phyloP scores from a whole-genome alignment of 2,797 vertebrate genomes.

The Benthosema pterotum region DNA sequence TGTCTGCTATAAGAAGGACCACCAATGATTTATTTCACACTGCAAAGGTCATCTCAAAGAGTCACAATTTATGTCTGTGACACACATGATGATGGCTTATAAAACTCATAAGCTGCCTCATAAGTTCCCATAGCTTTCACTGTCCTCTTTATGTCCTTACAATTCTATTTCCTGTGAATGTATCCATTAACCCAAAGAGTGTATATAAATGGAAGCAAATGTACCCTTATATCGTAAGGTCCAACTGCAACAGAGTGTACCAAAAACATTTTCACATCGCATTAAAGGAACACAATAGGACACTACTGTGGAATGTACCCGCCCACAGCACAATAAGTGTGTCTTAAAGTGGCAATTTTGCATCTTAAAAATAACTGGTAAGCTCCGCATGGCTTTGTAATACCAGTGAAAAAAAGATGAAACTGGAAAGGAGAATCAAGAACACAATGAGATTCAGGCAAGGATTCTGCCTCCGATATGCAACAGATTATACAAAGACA shows the following conservation, averaged over 20 bases:
- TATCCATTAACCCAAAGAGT: too few relatives aligned
- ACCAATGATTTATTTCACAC: slow-evolving; percentile 59
- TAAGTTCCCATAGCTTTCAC: slow-evolving; percentile 27
- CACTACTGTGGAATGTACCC: background rate
- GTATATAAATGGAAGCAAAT: too few relatives aligned
- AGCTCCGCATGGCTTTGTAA: slow-evolving; percentile 32
- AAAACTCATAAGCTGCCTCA: slow-evolving; percentile 59
- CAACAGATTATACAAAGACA: too few relatives aligned
- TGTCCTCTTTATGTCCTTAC: slow-evolving; percentile 16
- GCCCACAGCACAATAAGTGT: slow-evolving; percentile 28
- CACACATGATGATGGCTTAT: slow-evolving; percentile 54
- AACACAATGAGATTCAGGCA: slow-evolving; percentile 28
- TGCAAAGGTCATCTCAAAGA: slow-evolving; percentile 45
- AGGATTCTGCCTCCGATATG: background rate
- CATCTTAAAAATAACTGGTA: slow-evolving; percentile 13
- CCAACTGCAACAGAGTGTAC: too few relatives aligned
- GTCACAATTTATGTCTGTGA: slow-evolving; percentile 57
- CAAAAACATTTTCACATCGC: too few relatives aligned
- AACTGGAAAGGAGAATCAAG: background rate
- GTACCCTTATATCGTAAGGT: too few relatives aligned
- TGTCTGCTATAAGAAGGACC: slow-evolving; percentile 10
- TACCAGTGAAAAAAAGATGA: slow-evolving; percentile 13
- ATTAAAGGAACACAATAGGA: too few relatives aligned
- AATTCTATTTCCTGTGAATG: background rate
- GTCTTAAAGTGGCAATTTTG: slow-evolving; percentile 39